phyloP scores from a whole-genome alignment of 2,113 vertebrate genomes.

The Vidua macroura region DNA sequence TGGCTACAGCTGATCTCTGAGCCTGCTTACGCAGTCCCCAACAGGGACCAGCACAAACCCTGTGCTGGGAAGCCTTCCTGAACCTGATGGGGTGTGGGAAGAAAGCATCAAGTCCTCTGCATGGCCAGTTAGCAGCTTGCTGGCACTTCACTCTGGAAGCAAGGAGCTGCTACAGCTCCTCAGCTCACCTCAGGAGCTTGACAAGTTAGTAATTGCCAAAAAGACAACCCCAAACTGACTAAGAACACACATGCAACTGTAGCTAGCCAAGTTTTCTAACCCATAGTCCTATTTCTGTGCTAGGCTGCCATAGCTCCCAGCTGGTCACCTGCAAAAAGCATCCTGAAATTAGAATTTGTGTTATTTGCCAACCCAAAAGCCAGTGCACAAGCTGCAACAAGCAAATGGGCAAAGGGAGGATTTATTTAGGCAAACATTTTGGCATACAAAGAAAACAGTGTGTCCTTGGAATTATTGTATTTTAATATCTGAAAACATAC shows the following conservation, averaged over 20 bases:
- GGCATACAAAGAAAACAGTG: not conserved
- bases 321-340: not conserved
- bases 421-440: not conserved
- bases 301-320: not conserved
- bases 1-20: not conserved
- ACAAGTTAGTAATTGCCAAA: not conserved
- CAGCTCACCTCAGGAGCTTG: not conserved
- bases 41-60: not conserved
- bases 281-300: not conserved
- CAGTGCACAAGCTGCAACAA: not conserved
- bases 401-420: not conserved
- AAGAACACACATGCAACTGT: not conserved
- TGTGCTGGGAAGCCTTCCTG: not conserved
- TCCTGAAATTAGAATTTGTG: not conserved
- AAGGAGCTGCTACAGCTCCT: not conserved
- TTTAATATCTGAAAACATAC: not conserved
- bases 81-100: too few relatives aligned
- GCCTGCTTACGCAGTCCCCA: not conserved
- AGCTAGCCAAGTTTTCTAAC: not conserved
- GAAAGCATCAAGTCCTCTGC: not conserved
- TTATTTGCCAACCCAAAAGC: not conserved
- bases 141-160: not conserved
- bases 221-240: not conserved
- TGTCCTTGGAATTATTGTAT: not conserved
- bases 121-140: fast-evolving